These are phyloP conservation scores for Ennomos fuscantarius DNA, from an alignment of 2,888 invertebrate species.

Conservation along the genomic window DNA sequence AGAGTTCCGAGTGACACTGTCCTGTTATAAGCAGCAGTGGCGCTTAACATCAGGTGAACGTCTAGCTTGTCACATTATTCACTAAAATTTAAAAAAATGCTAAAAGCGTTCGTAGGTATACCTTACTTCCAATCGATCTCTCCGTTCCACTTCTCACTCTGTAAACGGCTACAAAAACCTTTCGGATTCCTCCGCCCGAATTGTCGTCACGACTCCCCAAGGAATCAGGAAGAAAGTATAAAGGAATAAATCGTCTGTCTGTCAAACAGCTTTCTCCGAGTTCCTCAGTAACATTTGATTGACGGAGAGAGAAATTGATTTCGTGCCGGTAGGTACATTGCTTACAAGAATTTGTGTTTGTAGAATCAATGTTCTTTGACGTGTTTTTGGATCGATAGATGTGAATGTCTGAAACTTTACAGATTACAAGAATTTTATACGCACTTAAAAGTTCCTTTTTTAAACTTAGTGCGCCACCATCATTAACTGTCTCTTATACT, in stretches of 20 bases:
- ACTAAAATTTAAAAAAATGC: no score
- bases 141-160: not conserved
- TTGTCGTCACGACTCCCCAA: slow-evolving; percentile 20
- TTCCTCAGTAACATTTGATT: slow-evolving; percentile 26
- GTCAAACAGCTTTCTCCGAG: slow-evolving; percentile 34
- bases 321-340: slow-evolving; percentile 25
- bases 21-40: no score
- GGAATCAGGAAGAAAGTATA: slow-evolving; percentile 28
- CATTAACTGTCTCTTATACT: no score
- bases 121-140: not conserved
- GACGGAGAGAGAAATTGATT: slow-evolving; percentile 35
- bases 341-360: slow-evolving; percentile 28
- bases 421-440: no score
- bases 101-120: no score
- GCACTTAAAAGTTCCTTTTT: no score
- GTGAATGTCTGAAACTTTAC: no score
- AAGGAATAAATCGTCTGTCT: slow-evolving; percentile 35
- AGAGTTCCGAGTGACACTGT: no score
- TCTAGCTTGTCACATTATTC: no score
- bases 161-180: slow-evolving; percentile 14
- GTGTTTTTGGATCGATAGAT: slow-evolving; percentile 20
- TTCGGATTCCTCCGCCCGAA: slow-evolving; percentile 9
- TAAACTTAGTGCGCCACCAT: no score
- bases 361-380: slow-evolving; percentile 18
- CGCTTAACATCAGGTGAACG: no score